Conservation (phyloP, 2,113 vertebrate genomes). For the Mirza zaza region DNA sequence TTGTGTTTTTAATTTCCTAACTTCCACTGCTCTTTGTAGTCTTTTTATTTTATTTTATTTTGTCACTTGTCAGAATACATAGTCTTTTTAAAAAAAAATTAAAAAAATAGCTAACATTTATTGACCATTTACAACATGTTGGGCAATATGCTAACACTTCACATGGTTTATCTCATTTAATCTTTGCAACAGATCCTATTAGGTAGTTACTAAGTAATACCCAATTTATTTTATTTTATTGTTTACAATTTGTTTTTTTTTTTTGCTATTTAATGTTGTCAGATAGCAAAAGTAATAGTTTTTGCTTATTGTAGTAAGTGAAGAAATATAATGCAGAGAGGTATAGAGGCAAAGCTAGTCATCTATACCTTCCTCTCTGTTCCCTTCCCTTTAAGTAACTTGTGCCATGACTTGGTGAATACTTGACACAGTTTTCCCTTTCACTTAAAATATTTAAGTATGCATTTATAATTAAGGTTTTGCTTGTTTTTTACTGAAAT, state of each 20-base stretch:
- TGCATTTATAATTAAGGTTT: background rate
- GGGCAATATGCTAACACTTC: background rate
- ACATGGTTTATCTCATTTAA: background rate
- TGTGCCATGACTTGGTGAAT: background rate
- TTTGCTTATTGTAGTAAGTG: background rate
- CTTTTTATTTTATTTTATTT: background rate
- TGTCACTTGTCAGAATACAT: no score
- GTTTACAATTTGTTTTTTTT: background rate
- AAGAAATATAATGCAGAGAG: background rate
- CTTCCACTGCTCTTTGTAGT: background rate
- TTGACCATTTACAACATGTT: background rate
- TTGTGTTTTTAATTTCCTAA: background rate
- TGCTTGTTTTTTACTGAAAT: background rate
- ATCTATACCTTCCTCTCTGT: background rate
- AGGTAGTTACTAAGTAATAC: background rate
- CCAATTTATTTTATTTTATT: conserved; percentile 21
- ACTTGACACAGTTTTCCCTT: conserved; percentile 1
- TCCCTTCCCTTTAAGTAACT: background rate
- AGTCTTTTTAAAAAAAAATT: no score
- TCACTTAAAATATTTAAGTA: background rate
- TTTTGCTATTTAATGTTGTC: conserved; percentile 30
- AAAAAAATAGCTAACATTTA: background rate
- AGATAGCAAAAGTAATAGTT: conserved; percentile 15
- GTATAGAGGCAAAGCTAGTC: background rate
- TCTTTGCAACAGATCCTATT: background rate